Percentiles rank a stretch among this genome's conserved stretches.
phyloP scores from a whole-genome alignment of 2,888 invertebrate genomes.

The Mycalesis mineus region DNA sequence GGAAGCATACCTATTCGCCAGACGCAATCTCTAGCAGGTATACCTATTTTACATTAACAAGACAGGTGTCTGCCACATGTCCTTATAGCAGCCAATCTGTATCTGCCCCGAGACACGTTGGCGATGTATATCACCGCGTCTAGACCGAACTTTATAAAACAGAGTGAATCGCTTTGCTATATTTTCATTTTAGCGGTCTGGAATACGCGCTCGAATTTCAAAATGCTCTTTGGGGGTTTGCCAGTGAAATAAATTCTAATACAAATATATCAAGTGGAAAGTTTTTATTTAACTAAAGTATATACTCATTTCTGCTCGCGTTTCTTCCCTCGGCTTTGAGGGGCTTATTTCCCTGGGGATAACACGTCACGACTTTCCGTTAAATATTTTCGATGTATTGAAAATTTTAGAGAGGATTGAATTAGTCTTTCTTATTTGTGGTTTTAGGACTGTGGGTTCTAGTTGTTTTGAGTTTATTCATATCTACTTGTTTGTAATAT shows the following conservation, averaged over 20 bases:
- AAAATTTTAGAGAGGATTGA: too few species aligned
- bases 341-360: not conserved
- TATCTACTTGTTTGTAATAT: too few species aligned
- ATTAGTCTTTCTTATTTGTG: too few species aligned
- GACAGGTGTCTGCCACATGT: slow-evolving; percentile 9
- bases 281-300: not conserved
- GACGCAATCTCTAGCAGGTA: not conserved
- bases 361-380: not conserved
- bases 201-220: not conserved
- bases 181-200: slow-evolving; percentile 4
- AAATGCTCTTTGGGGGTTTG: not conserved
- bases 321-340: not conserved
- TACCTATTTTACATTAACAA: not conserved
- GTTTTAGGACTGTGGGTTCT: too few species aligned
- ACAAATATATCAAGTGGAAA: not conserved
- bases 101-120: slow-evolving; percentile 22
- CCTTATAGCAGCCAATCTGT: slow-evolving; percentile 18
- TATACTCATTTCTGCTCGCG: not conserved
- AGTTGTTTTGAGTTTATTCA: too few species aligned
- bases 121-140: slow-evolving; percentile 20
- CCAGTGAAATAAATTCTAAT: not conserved
- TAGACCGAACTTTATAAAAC: slow-evolving; percentile 4
- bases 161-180: not conserved
- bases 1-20: too few species aligned
- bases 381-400: not conserved